phyloP scores from a whole-genome alignment of 2,113 vertebrate species.

The Ctenodactylus gundi region DNA sequence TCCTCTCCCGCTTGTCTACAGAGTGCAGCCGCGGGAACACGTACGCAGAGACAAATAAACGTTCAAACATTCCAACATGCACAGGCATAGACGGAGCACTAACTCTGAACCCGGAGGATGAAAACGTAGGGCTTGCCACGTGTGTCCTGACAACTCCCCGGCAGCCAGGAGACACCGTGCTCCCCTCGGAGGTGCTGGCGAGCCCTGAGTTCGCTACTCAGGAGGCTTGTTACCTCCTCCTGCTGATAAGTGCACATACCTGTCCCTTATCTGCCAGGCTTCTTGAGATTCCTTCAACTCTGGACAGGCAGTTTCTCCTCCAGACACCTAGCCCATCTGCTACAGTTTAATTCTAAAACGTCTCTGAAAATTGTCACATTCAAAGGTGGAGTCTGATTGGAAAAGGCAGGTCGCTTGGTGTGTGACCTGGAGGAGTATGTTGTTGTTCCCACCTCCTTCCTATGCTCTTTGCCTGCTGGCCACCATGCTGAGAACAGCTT shows the following conservation, averaged over 20 bases:
- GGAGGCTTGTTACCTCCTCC: accelerated
- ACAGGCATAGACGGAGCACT: neutral
- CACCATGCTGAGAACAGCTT: too few relatives aligned
- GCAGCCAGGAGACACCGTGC: accelerated
- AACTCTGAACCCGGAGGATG: neutral
- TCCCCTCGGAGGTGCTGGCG: neutral
- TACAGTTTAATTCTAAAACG: too few relatives aligned
- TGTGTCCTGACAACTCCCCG: neutral
- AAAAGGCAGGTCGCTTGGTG: too few relatives aligned
- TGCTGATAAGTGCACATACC: accelerated
- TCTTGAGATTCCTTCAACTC: neutral
- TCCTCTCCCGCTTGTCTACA: slow-evolving; percentile 24
- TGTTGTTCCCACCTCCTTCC: too few relatives aligned
- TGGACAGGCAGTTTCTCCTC: neutral
- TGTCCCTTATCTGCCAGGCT: neutral
- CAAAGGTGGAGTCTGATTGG: too few relatives aligned
- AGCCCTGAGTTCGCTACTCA: neutral
- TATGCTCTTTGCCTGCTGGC: too few relatives aligned
- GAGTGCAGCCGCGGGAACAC: neutral
- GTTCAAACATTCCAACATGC: slow-evolving; percentile 39
- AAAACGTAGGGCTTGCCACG: neutral
- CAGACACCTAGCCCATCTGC: neutral
- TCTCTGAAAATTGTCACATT: too few relatives aligned
- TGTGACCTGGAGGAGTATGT: too few relatives aligned
- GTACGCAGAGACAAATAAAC: neutral